Conservation (phyloP, 2,888 invertebrate genomes). For the Anthrax anthrax region DNA sequence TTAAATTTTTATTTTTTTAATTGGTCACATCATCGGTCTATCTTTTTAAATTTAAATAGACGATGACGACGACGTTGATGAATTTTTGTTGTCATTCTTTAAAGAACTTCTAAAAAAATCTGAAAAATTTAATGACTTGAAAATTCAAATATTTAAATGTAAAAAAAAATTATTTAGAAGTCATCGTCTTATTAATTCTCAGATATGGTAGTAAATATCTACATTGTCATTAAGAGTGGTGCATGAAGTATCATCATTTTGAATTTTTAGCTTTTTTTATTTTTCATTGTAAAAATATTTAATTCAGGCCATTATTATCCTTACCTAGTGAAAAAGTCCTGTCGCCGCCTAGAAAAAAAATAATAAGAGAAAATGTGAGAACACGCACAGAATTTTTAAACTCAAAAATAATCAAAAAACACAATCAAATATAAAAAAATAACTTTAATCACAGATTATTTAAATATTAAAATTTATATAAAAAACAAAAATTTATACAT, state of each 20-base stretch:
- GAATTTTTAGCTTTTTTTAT: not conserved
- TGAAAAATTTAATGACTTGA: no score
- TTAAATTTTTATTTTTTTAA: conserved; percentile 44
- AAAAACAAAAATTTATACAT: no score
- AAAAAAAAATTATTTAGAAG: not conserved
- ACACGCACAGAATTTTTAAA: no score
- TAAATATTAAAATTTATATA: no score
- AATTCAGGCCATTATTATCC: not conserved
- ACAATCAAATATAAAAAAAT: no score
- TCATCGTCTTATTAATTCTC: not conserved
- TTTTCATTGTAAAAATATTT: not conserved
- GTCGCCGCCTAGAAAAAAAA: not conserved
- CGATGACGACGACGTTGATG: conserved; percentile 7
- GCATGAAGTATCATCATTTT: conserved; percentile 9
- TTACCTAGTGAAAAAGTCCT: not conserved
- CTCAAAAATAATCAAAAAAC: no score
- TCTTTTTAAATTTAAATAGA: conserved; percentile 21
- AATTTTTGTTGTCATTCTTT: not conserved
- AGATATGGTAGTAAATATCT: conserved; percentile 1
- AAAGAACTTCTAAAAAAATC: no score
- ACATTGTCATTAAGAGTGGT: conserved; percentile 8
- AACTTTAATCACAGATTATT: no score
- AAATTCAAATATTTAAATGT: not conserved
- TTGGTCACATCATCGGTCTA: conserved; percentile 59
- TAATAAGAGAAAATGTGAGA: no score